Conservation (phyloP, 2,797 vertebrate species). For the Eptatretus atami region DNA sequence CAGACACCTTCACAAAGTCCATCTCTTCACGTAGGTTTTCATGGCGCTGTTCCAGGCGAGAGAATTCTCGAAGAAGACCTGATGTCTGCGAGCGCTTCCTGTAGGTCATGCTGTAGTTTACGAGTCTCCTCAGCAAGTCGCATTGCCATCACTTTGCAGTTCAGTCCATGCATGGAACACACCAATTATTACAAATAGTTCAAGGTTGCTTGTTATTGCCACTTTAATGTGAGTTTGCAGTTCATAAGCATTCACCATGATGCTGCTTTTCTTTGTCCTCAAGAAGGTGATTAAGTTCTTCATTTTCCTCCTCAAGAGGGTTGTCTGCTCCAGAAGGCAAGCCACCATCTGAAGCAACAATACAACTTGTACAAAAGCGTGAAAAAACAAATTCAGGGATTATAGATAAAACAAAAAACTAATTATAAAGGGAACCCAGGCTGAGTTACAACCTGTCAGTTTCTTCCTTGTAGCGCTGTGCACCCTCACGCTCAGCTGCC, state of each 20-base stretch:
- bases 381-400: background rate
- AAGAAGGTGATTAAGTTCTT: conserved; percentile 46
- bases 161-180: background rate
- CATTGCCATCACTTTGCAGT: conserved; percentile 44
- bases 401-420: background rate
- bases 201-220: too few relatives aligned
- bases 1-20: conserved; percentile 29
- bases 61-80: conserved; percentile 80
- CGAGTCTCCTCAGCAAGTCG: conserved; percentile 47
- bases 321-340: conserved; percentile 63
- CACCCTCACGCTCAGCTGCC: conserved; percentile 58
- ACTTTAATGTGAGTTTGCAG: too few relatives aligned
- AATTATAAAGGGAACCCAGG: background rate
- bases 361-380: background rate
- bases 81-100: conserved; percentile 71
- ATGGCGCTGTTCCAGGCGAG: conserved; percentile 66
- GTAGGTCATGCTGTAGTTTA: conserved; percentile 62
- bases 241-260: conserved; percentile 27
- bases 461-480: conserved; percentile 43
- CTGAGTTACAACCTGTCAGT: conserved; percentile 34
- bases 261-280: conserved; percentile 64
- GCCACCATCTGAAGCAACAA: conserved; percentile 29
- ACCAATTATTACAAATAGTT: too few relatives aligned
- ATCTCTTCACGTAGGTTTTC: conserved; percentile 72
- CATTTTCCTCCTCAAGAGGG: conserved; percentile 52